Base-by-base conservation (phyloP, 2,797 vertebrate species). In the Xiphophorus birchmanni region DNA sequence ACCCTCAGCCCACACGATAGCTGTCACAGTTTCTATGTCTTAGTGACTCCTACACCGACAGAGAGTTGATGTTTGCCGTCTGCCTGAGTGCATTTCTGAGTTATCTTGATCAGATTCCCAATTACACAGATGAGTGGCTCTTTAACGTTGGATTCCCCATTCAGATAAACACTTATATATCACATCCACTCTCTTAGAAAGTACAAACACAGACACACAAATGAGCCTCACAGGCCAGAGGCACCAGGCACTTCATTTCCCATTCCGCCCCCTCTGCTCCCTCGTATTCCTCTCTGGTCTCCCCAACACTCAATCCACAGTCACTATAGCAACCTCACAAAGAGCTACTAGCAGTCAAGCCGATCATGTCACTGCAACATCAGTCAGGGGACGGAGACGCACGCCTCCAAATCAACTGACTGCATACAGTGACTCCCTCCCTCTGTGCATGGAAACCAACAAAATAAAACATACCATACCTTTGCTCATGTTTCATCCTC, bases 311-410 rank as follows among this genome's bases (percentile, higher is more conserved):
- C 90, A 91, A 86, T 75, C 83, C 81, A 83, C 88, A 81, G 92
- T 95, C 91, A 90, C 93, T 93, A 94, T 94, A 89, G 93, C 91
- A 94, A 94, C 94, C 90, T 89, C 85, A 88, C 87, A 91, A 77
- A 78, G 85, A 84, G 82, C 77, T 56, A 52, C 84, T 77, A 83
- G 79, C 88, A 91, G 86, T 88, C 89, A 75, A 89, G 87, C 86
- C 82, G 87, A 92, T 91, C 82, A 82, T 88, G 91, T 84, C 82
- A 56, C 87, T 84, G 84, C 83, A 92, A 90, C 90, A 91, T 90
- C 90, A 88, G 90, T 87, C 82, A 88, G 78, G 85, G 89, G 80
- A 79, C 45, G 50, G 69, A 87, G 18, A 84, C 60, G 74, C 72
- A 82, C 73, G 35, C 76, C 54, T 54, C 54, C 65, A 73, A 45